Percentiles rank a stretch among this genome's conserved stretches.
Evolutionary conservation across 2,113 vertebrate species (phyloP).

Genomic region (Archilochus colubris): DNA sequence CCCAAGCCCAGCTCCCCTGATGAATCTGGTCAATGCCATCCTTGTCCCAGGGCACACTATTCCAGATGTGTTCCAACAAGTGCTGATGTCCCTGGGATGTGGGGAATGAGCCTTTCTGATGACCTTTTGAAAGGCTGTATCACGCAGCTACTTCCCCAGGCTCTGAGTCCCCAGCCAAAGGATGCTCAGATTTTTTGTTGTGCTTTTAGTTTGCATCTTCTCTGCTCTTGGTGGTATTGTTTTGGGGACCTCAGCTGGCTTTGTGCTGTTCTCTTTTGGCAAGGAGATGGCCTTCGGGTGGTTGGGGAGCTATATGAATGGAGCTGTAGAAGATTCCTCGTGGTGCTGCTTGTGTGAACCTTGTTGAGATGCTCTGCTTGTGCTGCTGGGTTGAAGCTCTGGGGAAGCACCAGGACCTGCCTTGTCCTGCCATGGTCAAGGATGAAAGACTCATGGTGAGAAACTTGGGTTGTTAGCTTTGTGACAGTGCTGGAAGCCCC

Average conservation of each 20-base stretch:
- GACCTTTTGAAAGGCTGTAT: not conserved
- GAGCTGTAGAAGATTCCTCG: not conserved
- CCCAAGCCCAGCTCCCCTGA: not conserved
- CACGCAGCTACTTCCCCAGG: not conserved
- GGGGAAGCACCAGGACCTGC: not conserved
- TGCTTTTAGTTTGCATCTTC: not conserved
- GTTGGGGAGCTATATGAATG: rapidly evolving
- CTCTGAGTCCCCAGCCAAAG: not conserved
- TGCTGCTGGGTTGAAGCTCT: not conserved
- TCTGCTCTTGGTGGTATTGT: not conserved
- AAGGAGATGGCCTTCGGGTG: not conserved
- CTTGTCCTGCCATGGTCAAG: rapidly evolving
- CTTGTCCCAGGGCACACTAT: not conserved
- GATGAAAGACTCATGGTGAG: rapidly evolving
- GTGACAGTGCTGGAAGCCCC: rapidly evolving
- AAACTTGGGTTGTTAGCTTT: not conserved
- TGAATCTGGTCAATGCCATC: not conserved
- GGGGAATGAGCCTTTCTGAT: not conserved
- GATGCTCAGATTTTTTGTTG: not conserved
- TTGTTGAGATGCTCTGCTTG: rapidly evolving
- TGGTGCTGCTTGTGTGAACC: not conserved
- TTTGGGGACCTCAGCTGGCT: not conserved
- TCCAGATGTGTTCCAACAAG: not conserved
- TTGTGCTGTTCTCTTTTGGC: not conserved
- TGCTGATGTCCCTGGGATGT: not conserved